Evolutionary conservation across 1,140 invertebrate species (phyloP).

Genomic region (Brachionus calyciflorus): DNA sequence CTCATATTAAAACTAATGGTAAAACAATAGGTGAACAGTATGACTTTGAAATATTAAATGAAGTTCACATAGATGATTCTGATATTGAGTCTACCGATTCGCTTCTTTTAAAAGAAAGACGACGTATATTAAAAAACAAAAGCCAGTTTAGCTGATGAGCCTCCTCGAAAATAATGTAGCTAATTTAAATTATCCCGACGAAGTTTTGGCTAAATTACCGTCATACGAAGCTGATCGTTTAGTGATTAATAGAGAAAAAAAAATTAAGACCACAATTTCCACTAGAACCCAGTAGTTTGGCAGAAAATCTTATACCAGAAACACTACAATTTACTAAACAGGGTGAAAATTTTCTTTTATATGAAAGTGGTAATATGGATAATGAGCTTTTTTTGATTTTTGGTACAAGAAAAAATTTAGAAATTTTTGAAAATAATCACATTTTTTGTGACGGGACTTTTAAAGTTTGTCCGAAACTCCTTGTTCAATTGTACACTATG

Average conservation of each 20-base stretch:
- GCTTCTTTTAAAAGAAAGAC: constrained; percentile 9
- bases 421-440: constrained; percentile 4
- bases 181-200: not conserved
- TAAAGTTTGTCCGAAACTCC: constrained; percentile 12
- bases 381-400: not conserved
- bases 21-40: constrained; percentile 5
- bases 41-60: not conserved
- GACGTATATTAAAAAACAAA: not conserved
- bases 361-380: not conserved
- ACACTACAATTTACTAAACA: not conserved
- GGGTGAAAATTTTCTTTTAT: not conserved
- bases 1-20: not conserved
- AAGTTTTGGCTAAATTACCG: constrained; percentile 2
- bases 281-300: not conserved
- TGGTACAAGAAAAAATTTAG: not conserved
- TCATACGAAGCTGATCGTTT: constrained; percentile 36
- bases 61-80: not conserved
- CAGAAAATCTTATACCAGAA: not conserved
- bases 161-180: not conserved
- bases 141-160: constrained; percentile 3
- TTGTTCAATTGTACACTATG: constrained; percentile 19
- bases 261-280: not conserved
- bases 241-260: constrained; percentile 30
- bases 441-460: constrained; percentile 32
- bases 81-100: not conserved